These are phyloP conservation scores for Drosophila nr. fundita DNA, from an alignment of 2,888 invertebrate genomes.

Conservation along the genomic window DNA sequence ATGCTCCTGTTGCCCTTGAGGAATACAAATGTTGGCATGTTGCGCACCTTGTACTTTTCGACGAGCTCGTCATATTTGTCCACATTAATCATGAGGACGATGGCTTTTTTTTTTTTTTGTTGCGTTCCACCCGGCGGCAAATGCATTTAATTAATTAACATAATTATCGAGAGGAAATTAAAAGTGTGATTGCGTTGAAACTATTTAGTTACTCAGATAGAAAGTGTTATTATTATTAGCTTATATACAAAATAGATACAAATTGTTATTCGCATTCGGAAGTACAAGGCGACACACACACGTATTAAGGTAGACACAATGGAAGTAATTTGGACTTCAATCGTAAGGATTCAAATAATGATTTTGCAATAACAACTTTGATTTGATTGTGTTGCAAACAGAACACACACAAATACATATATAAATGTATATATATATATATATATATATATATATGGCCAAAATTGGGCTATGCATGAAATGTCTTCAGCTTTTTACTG, in stretches of 20 bases:
- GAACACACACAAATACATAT: too few relatives aligned
- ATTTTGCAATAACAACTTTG: constrained; percentile 28
- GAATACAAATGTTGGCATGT: too few relatives aligned
- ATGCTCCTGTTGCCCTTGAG: too few relatives aligned
- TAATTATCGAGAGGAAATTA: background rate
- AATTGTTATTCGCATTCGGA: constrained; percentile 30
- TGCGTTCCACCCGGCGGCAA: background rate
- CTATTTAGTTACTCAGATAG: background rate
- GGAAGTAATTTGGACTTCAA: constrained; percentile 37
- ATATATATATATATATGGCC: too few relatives aligned
- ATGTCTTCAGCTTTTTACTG: too few relatives aligned
- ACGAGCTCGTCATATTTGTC: too few relatives aligned
- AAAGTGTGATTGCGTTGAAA: background rate
- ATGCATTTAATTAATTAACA: background rate
- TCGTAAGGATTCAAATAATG: constrained; percentile 38
- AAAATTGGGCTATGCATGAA: too few relatives aligned
- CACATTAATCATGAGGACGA: too few relatives aligned
- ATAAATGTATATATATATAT: too few relatives aligned
- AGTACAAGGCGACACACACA: constrained; percentile 49
- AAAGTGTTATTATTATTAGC: background rate
- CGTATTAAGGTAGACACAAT: constrained; percentile 47
- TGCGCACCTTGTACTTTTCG: too few relatives aligned
- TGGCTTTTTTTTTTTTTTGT: too few relatives aligned
- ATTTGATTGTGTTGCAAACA: too few relatives aligned
- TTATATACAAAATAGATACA: constrained; percentile 30